Conservation (phyloP, 2,888 invertebrate species). For the Hemaris fuciformis region DNA sequence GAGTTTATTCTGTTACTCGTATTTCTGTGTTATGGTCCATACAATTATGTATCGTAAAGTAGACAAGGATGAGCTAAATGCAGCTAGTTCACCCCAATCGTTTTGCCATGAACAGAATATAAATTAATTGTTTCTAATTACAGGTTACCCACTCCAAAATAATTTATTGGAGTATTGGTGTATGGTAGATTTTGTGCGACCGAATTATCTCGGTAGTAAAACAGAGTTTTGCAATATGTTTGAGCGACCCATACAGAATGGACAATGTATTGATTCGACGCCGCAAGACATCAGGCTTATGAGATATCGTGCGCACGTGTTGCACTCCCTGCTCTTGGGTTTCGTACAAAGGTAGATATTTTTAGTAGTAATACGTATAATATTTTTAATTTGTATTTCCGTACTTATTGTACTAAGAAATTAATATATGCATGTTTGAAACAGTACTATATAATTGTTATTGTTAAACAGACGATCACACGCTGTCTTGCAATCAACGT, state of each 20-base stretch:
- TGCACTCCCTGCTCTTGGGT: slow-evolving; percentile 96
- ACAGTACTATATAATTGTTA: too few species aligned
- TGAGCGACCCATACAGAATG: slow-evolving; percentile 98
- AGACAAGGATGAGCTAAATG: too few species aligned
- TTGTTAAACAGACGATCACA: slow-evolving; percentile 92
- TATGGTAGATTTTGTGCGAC: slow-evolving; percentile 99
- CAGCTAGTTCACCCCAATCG: too few species aligned
- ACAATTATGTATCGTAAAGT: too few species aligned
- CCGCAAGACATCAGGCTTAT: slow-evolving; percentile 96
- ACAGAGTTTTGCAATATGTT: slow-evolving; percentile 99
- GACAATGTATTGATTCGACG: slow-evolving; percentile 98
- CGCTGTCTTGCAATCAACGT: slow-evolving; percentile 92
- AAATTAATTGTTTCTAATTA: slow-evolving; percentile 15
- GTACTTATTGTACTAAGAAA: background rate
- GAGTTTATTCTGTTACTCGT: too few species aligned
- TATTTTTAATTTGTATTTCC: background rate
- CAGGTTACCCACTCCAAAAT: slow-evolving; percentile 97
- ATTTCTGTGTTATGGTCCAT: too few species aligned
- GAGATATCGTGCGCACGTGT: slow-evolving; percentile 96
- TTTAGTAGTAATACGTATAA: too few species aligned
- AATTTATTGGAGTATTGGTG: slow-evolving; percentile 98
- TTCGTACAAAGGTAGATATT: slow-evolving; percentile 92
- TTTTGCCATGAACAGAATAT: too few species aligned
- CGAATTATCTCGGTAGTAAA: slow-evolving; percentile 97
- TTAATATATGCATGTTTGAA: background rate